Base-by-base conservation (phyloP, 2,888 invertebrate species). In the Agonopterix heracliana region DNA sequence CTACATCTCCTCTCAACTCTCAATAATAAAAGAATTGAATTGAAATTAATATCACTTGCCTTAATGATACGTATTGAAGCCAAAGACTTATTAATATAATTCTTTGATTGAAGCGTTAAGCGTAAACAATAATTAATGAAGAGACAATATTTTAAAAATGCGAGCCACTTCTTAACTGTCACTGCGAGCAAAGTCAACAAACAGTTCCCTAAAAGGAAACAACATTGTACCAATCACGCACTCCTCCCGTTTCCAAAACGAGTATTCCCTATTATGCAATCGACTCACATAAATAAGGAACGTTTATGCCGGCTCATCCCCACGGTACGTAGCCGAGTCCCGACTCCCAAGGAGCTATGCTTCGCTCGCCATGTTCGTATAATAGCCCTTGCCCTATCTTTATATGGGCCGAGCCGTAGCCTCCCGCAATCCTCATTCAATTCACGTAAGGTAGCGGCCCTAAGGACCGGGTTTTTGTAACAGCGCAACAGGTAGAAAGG, bases 401-500 rank as follows among this genome's bases (percentile, higher is more conserved):
- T 83, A 87, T 85, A 87, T 86, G 87, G 87, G 86, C 78, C 86
- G 86, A 74, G 81, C 82, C 80, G 86, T 85, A 86, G 79, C 71
- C 80, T 82, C 81, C 78, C 77, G 83, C 83, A 75, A 83, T 86
- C 82, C 81, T 81, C 84, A 88, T 88, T 86, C 88, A 85, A 77
- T 80, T 75, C 88, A 87, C 88, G 88, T 85, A 85, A 87, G 85
- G 86, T 87, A 87, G 88, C 88, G 87, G 88, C 88, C 83, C 81
- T 79, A 81, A 79, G 88, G 85, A 87, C 78, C 86, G 82, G 88
- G 85, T 87, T 87, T 86, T 87, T 87, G 84, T 87, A 81, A 85
- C 85, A 82, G 80, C 80, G 85, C 86, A 85, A 87, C 88, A 88
- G 88, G 88, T 88, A 88, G 87, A 86, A 85, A 84, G 81, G 85